A percentile compares a stretch with the other conserved stretches of the same genome.
phyloP scores from a whole-genome alignment of 2,888 invertebrate species.

The Campoletis raptor region DNA sequence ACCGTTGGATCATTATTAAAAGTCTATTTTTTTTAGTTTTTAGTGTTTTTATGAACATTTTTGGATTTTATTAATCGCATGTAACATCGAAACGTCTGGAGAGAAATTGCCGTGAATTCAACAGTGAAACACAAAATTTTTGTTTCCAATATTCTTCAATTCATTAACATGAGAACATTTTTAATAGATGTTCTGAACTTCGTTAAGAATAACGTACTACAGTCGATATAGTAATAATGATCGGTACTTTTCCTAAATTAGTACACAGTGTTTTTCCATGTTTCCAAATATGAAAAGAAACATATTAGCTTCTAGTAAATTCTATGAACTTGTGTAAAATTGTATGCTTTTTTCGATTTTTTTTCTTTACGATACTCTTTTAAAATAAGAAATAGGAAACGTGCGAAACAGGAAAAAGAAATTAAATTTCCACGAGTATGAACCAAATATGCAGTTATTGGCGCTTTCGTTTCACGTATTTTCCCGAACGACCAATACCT shows the following conservation, averaged over 20 bases:
- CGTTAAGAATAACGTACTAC: no score
- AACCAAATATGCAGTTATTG: background rate
- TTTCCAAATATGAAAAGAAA: background rate
- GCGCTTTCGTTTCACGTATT: background rate
- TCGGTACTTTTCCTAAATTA: background rate
- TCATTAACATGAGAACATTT: no score
- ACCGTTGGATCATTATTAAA: no score
- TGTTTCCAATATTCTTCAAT: no score
- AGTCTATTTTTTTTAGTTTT: no score
- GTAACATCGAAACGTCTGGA: no score
- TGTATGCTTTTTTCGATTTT: background rate
- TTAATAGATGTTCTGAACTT: background rate
- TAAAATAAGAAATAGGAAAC: background rate
- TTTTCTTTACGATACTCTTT: background rate
- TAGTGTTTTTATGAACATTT: no score
- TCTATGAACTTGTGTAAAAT: background rate
- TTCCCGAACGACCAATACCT: background rate
- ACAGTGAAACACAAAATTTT: no score
- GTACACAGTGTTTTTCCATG: background rate
- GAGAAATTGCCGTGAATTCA: no score
- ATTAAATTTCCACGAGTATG: no score
- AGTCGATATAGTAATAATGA: background rate
- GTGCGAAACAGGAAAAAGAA: background rate
- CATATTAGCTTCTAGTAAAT: background rate
- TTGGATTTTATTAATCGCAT: no score